These are phyloP conservation scores for Drosophila tripunctata DNA, from an alignment of 2,888 invertebrate genomes.

Conservation along the genomic window DNA sequence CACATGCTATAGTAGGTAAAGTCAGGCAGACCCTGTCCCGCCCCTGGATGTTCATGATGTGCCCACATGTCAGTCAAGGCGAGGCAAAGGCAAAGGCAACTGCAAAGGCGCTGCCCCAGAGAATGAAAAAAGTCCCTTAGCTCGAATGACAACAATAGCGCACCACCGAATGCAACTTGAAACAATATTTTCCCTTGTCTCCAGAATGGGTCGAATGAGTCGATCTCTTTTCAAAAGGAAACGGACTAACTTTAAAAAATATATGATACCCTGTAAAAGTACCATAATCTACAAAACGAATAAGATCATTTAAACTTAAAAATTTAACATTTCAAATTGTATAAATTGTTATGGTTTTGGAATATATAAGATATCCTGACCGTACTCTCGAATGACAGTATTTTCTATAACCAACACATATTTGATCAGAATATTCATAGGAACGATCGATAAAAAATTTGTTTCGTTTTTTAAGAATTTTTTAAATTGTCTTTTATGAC, in stretches of 20 bases:
- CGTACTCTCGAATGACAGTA: too few species aligned
- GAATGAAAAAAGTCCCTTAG: slow-evolving; percentile 40
- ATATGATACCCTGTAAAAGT: slow-evolving; percentile 44
- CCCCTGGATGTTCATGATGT: slow-evolving; percentile 40
- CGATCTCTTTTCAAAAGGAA: slow-evolving; percentile 19
- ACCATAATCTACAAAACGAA: too few species aligned
- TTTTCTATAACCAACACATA: too few species aligned
- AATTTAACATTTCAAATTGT: too few species aligned
- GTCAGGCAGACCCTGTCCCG: slow-evolving; percentile 32
- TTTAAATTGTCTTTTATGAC: too few species aligned
- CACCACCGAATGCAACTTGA: slow-evolving; percentile 64
- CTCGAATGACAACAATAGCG: slow-evolving; percentile 62
- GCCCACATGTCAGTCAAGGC: slow-evolving; percentile 54
- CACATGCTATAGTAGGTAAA: slow-evolving; percentile 41
- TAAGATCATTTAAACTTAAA: too few species aligned
- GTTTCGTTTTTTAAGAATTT: too few species aligned
- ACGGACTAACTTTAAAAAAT: slow-evolving; percentile 14
- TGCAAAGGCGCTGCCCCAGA: slow-evolving; percentile 1
- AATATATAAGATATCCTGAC: too few species aligned
- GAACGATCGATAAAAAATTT: too few species aligned
- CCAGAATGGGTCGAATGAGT: slow-evolving; percentile 30
- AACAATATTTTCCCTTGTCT: slow-evolving; percentile 82
- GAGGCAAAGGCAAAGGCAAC: slow-evolving; percentile 20
- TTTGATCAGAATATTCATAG: too few species aligned
- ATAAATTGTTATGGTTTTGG: too few species aligned